Conservation (phyloP, 2,888 invertebrate species). For the Macrophya annulata region DNA sequence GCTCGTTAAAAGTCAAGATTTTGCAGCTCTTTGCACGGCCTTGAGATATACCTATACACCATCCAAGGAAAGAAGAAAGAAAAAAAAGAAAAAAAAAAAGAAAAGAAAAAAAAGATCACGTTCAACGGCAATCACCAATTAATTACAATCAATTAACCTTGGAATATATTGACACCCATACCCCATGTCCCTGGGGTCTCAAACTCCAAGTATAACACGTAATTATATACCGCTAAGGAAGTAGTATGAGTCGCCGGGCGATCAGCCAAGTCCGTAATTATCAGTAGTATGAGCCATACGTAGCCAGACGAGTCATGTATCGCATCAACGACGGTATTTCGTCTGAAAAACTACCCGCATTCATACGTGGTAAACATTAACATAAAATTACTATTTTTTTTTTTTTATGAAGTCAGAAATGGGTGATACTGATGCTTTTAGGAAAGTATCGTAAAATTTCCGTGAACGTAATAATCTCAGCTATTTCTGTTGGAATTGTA, state of each 20-base stretch:
- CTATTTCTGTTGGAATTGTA: neutral
- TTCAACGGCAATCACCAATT: neutral
- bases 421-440: neutral
- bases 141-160: conserved; percentile 38
- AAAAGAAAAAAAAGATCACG: neutral
- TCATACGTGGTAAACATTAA: conserved; percentile 7
- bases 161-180: conserved; percentile 1
- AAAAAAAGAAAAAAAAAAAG: neutral
- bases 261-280: conserved; percentile 19
- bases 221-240: conserved; percentile 5
- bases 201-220: neutral
- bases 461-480: neutral
- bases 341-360: neutral
- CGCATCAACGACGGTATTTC: neutral
- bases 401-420: neutral
- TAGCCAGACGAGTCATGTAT: neutral
- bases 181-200: neutral
- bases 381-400: conserved; percentile 8
- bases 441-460: conserved; percentile 18
- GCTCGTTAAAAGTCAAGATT: conserved; percentile 46
- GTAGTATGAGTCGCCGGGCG: conserved; percentile 15
- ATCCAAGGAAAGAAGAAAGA: neutral
- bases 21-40: neutral
- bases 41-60: neutral
- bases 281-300: conserved; percentile 13